A percentile compares a stretch with the other conserved stretches of the same genome.
Evolutionary conservation across 2,113 vertebrate species (phyloP).

Genomic region (Stictonetta naevosa): DNA sequence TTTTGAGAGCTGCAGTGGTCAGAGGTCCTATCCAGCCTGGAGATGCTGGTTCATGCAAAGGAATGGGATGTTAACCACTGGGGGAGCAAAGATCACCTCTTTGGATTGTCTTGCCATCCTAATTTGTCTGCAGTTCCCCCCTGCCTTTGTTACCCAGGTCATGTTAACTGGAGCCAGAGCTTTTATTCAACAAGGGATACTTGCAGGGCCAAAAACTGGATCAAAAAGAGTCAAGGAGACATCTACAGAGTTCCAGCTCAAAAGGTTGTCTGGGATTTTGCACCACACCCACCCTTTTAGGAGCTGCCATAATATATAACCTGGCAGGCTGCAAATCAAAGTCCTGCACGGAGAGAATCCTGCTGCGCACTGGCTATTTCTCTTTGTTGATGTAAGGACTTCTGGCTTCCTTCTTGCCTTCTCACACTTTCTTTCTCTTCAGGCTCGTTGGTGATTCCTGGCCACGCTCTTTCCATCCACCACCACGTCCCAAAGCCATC

Average conservation of each 20-base stretch:
- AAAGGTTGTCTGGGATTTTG: background rate
- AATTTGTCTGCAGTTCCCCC: background rate
- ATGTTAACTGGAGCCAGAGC: background rate
- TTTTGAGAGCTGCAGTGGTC: background rate
- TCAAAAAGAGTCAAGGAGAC: background rate
- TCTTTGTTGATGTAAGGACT: constrained; percentile 5
- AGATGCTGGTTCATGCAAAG: background rate
- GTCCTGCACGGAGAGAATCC: background rate
- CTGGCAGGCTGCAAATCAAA: constrained; percentile 37
- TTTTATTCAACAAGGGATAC: background rate
- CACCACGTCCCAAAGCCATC: background rate
- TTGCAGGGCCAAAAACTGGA: background rate
- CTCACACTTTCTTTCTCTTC: background rate
- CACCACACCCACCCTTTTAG: background rate
- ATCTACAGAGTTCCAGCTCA: background rate
- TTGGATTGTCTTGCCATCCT: background rate
- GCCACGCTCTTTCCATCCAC: background rate
- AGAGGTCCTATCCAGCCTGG: background rate
- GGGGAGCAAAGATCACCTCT: background rate
- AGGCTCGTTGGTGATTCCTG: background rate
- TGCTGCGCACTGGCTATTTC: background rate
- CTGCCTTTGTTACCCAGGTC: background rate
- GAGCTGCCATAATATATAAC: background rate
- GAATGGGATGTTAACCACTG: background rate
- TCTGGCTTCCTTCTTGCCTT: background rate